These are phyloP conservation scores for Diorhabda elongata DNA, from an alignment of 1,140 invertebrate species.

Conservation along the genomic window DNA sequence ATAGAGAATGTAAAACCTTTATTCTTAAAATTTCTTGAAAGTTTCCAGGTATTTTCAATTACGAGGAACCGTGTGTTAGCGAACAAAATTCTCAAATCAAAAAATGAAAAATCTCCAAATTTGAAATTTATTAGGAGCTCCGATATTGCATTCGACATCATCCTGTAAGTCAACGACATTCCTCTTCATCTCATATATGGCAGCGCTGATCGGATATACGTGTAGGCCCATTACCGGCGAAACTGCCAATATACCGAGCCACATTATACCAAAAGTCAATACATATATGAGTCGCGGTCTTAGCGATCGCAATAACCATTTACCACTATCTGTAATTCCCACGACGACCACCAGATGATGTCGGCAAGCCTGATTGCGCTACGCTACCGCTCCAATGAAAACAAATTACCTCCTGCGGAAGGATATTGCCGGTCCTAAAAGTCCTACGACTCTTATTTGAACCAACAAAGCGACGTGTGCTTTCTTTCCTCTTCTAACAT, in stretches of 20 bases:
- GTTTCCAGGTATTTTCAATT: no score
- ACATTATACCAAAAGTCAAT: constrained; percentile 43
- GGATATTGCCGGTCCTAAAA: constrained; percentile 39
- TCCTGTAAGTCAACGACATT: constrained; percentile 16
- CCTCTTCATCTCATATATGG: constrained; percentile 21
- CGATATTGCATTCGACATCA: neutral
- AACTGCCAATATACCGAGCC: constrained; percentile 34
- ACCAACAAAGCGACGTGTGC: constrained; percentile 29
- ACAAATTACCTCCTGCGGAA: constrained; percentile 42
- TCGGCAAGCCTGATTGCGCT: constrained; percentile 40
- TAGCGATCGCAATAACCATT: constrained; percentile 42
- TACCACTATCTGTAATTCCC: constrained; percentile 44
- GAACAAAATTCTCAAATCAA: no score
- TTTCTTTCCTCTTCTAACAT: neutral
- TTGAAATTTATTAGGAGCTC: no score
- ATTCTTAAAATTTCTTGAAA: no score
- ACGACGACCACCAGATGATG: constrained; percentile 37
- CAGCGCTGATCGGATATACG: constrained; percentile 26
- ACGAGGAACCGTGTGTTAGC: no score
- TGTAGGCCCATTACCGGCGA: constrained; percentile 29
- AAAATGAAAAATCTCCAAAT: no score
- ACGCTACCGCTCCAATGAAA: constrained; percentile 39
- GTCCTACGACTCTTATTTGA: constrained; percentile 37
- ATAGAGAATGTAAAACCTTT: no score
- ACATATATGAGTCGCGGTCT: constrained; percentile 36